Conservation (phyloP, 92 coral and sea anemone species). For the Palythoa grandis region DNA sequence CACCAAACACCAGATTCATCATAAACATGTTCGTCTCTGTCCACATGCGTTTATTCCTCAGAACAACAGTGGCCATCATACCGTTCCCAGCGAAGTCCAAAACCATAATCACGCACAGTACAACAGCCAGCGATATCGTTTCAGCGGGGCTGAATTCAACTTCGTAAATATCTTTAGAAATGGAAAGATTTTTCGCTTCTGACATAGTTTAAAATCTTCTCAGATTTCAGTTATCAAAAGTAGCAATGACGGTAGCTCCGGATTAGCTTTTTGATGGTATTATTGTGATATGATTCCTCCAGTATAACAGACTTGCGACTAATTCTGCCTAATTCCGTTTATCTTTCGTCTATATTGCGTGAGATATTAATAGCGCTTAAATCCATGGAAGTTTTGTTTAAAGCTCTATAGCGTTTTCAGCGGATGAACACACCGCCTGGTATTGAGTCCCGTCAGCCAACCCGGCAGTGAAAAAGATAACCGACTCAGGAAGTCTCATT, state of each 20-base stretch:
- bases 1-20: slow-evolving; percentile 63
- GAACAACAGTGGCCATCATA: slow-evolving; percentile 66
- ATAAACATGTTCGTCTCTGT: slow-evolving; percentile 86
- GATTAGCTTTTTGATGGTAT: background rate
- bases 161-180: slow-evolving; percentile 1
- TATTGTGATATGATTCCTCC: background rate
- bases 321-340: background rate
- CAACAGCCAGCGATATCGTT: slow-evolving; percentile 64
- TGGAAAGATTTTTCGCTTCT: background rate
- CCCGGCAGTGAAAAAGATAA: background rate
- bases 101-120: slow-evolving; percentile 60
- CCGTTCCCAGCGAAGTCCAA: slow-evolving; percentile 68
- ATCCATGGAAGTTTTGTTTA: background rate
- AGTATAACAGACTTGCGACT: background rate
- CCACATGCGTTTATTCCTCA: slow-evolving; percentile 81
- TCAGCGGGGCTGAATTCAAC: slow-evolving; percentile 59
- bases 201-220: background rate
- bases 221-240: background rate
- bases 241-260: background rate
- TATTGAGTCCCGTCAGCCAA: background rate
- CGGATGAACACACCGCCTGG: background rate
- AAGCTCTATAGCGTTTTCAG: background rate
- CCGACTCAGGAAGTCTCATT: background rate
- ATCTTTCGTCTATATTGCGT: background rate
- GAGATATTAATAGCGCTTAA: background rate